Percentiles rank a stretch among this genome's conserved stretches.
Evolutionary conservation across 2,888 invertebrate species (phyloP).

Genomic region (Tridacna gigas): DNA sequence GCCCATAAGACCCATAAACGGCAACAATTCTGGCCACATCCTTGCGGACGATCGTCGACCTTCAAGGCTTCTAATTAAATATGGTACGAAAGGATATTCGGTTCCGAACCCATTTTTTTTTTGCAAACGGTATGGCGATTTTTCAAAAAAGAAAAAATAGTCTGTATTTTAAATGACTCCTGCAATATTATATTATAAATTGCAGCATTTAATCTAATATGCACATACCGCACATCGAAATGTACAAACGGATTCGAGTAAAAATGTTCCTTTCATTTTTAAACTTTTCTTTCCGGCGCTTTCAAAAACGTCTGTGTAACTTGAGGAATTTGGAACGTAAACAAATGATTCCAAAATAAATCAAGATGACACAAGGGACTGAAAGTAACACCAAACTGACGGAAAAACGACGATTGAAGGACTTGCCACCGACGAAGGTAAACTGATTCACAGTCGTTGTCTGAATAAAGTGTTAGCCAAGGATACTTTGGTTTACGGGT

Average conservation of each 20-base stretch:
- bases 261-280: background rate
- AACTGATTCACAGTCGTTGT: too few species aligned
- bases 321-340: constrained; percentile 2
- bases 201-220: too few species aligned
- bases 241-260: background rate
- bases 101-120: background rate
- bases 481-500: too few species aligned
- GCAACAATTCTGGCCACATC: constrained; percentile 41
- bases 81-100: background rate
- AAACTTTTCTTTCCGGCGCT: background rate
- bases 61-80: background rate
- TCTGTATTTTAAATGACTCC: too few species aligned
- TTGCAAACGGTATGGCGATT: too few species aligned
- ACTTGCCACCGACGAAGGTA: constrained; percentile 61
- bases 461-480: too few species aligned
- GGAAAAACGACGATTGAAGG: constrained; percentile 58
- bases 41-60: constrained; percentile 2
- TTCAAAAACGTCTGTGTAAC: background rate
- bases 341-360: constrained; percentile 4
- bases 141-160: too few species aligned
- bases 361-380: constrained; percentile 59
- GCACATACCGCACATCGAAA: too few species aligned
- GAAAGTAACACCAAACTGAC: constrained; percentile 33
- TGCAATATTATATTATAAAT: too few species aligned
- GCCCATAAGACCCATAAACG: constrained; percentile 15